Evolutionary conservation across 2,113 vertebrate species (phyloP), one percentile per base, ranked within the genome.

Genomic region (Hemiprocne comata): DNA sequence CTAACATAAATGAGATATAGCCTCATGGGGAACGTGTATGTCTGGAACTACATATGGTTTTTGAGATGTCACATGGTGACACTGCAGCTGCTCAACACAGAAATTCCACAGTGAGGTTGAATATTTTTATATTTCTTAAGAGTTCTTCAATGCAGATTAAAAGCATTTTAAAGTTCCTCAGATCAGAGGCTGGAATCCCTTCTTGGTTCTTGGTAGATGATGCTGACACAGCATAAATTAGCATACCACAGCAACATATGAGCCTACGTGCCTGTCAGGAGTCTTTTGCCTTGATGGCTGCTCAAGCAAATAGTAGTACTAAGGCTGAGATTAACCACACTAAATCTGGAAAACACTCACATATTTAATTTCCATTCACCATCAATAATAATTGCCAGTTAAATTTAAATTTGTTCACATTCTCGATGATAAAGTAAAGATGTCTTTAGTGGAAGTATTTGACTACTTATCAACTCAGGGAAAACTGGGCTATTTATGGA

Each of bases 381-480:
- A 89, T 54, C 71, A 94, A 72, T 96, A 94, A 72, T 96, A 97
- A 97, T 95, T 97, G 66, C 78, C 77, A 87, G 58, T 80, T 97
- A 95, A 95, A 97, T 97, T 95, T 95, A 97, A 97, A 97, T 96
- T 84, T 93, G 33, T 87, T 97, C 91, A 64, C 48, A 94, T 95
- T 96, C 90, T 78, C 84, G 54, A 87, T 93, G 85, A 96, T 88
- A 94, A 97, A 94, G 81, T 92, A 96, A 97, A 97, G 97, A 93
- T 88, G 46, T 97, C 85, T 91, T 95, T 71, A 90, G 66, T 95
- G 89, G 85, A 95, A 95, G 64, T 92, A 92, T 97, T 96, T 95
- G 72, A 96, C 76, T 96, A 69, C 90, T 96, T 97, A 97, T 96
- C 73, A 82, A 64, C 38, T 78, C 76, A 91, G 89, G 65, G 65